Percentiles rank a stretch among this genome's conserved stretches.
Conservation (phyloP, 1,140 invertebrate genomes). For the Pseudoatta argentina region DNA sequence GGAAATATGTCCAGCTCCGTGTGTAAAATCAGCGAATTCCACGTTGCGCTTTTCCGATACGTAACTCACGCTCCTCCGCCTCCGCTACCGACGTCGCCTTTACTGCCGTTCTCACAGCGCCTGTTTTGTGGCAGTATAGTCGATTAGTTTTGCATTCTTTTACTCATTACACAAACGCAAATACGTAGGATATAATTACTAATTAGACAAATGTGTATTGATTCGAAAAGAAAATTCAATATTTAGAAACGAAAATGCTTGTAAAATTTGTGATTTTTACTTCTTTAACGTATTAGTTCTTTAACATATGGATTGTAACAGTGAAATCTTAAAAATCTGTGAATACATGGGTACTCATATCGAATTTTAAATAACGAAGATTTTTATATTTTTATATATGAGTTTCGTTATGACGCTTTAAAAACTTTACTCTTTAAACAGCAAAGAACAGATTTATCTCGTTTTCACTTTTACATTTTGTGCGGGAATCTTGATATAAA, state of each 20-base stretch:
- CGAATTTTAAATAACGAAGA: no score
- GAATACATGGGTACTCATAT: no score
- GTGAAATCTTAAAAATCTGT: not conserved
- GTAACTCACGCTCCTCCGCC: conserved; percentile 60
- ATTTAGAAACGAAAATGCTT: not conserved
- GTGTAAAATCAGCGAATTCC: conserved; percentile 79
- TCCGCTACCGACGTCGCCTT: conserved; percentile 17
- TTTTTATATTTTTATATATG: no score
- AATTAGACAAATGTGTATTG: not conserved
- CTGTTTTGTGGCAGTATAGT: conserved; percentile 29
- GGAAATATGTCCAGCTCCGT: conserved; percentile 73
- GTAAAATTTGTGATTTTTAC: not conserved
- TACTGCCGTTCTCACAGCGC: conserved; percentile 32
- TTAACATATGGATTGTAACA: no score
- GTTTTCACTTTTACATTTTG: no score
- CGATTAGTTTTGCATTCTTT: conserved; percentile 12
- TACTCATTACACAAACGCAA: not conserved
- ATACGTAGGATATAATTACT: not conserved
- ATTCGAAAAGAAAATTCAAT: not conserved
- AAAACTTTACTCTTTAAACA: no score
- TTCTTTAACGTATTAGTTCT: not conserved
- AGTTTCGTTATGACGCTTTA: no score
- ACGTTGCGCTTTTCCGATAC: conserved; percentile 76
- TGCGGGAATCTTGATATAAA: no score
- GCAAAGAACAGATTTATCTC: no score